Evolutionary conservation across 2,888 invertebrate species (phyloP).

Genomic region (Diarsia mendica): DNA sequence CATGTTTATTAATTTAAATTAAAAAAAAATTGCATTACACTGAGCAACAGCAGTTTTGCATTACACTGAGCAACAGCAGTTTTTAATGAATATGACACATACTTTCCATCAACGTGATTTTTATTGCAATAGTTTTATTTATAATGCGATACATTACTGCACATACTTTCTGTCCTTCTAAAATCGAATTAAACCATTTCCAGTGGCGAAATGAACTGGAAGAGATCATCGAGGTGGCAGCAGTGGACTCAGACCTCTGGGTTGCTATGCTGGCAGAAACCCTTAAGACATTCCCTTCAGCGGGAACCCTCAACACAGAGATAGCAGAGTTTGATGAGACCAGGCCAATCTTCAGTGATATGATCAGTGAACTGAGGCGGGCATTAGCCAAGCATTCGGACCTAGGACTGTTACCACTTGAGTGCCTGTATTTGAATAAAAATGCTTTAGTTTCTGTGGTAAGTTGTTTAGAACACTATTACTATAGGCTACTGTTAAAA

Average conservation of each 20-base stretch:
- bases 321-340: conserved; percentile 97
- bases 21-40: too few species aligned
- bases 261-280: conserved; percentile 99
- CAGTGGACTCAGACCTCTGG: conserved; percentile 98
- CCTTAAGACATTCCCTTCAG: conserved; percentile 97
- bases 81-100: not conserved
- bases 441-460: conserved; percentile 97
- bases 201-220: conserved; percentile 98
- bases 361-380: conserved; percentile 95
- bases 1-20: too few species aligned
- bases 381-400: conserved; percentile 96
- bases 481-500: not conserved
- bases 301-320: conserved; percentile 97
- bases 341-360: conserved; percentile 96
- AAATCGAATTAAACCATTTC: conserved; percentile 69
- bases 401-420: conserved; percentile 96
- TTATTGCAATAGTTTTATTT: too few species aligned
- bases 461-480: conserved; percentile 69
- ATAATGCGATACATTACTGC: not conserved
- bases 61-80: not conserved
- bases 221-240: conserved; percentile 98
- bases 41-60: too few species aligned
- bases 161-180: not conserved
- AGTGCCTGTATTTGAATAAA: conserved; percentile 99
- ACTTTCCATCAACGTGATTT: not conserved